Evolutionary conservation across 2,797 vertebrate species (phyloP), one percentile per base, ranked within the genome.

Genomic region (Sternotherus odoratus): DNA sequence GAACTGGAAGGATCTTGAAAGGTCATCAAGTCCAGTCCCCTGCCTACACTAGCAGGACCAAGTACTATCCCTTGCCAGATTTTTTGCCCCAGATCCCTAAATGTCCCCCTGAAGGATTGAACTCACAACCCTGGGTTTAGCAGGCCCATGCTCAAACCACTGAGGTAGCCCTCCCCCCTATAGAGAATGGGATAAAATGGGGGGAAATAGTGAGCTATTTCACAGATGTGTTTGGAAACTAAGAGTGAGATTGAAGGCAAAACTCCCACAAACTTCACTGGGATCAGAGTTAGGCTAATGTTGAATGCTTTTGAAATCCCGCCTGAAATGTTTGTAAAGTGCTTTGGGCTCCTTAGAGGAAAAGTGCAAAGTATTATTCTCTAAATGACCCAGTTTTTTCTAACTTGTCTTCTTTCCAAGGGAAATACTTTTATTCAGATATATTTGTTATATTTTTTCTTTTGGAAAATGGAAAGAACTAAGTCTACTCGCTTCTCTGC

Each of bases 261-360:
- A 82, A 50, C 30, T n/a, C 26, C 33, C 24, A 1, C 13, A 56
- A 53, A 57, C 51, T 57, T 54, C 16, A 24, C 0, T 0, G 77
- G 49, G 77, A 46, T 26, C 79, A 48, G 79, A 56, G 19, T 57
- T 43, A 48, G 39, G 39, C 24, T 43, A 33, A 30, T 16, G 43
- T 21, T 30, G 79, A 80, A 46, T 9, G 5, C 4, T 80, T 33
- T 48, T 87, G 30, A 85, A 87, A 79, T 77, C 56, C 48, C 2
- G 0, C 19, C 21, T 69, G 66, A 69, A 69, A 69, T 69, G n/a
- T 24, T 30, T 8, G 13, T 72, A 33, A 82, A 46, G 69, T 16
- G 39, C 39, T 43, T 75, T 48, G 43, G 12, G 72, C 28, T 16
- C 24, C 6, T 46, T 75, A 48, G 43, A 74, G 15, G 7, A 75